Evolutionary conservation across 2,113 vertebrate genomes (phyloP).

Genomic region (Thalassoma bifasciatum): DNA sequence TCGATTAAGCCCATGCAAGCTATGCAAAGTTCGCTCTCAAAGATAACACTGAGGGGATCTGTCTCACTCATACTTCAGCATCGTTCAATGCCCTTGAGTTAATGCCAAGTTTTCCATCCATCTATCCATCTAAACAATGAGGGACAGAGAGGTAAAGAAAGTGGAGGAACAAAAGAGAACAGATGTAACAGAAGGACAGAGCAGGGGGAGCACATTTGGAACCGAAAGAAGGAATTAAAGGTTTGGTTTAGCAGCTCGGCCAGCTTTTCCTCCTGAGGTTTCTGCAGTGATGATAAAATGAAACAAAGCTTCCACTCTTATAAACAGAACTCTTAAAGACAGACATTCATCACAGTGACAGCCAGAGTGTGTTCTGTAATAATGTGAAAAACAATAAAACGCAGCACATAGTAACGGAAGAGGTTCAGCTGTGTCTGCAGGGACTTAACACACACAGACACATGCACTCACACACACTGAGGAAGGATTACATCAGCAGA

Average conservation of each 20-base stretch:
- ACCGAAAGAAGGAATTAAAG: not conserved
- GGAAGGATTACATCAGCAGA: constrained; percentile 66
- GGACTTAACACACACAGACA: constrained; percentile 32
- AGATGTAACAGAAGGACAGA: not conserved
- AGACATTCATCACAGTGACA: constrained; percentile 34
- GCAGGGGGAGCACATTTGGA: not conserved
- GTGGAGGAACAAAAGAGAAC: not conserved
- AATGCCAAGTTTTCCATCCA: constrained; percentile 15
- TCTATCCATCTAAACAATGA: constrained; percentile 2
- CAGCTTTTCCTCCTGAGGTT: not conserved
- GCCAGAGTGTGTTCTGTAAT: not conserved
- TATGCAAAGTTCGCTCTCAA: constrained; percentile 17
- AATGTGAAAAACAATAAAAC: constrained; percentile 6
- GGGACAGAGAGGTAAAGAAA: not conserved
- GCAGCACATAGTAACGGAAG: constrained; percentile 3
- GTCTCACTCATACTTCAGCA: constrained; percentile 1
- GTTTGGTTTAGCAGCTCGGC: not conserved
- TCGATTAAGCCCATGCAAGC: constrained; percentile 7
- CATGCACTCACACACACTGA: constrained; percentile 26
- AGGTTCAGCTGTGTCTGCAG: constrained; percentile 26
- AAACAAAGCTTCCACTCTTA: constrained; percentile 51
- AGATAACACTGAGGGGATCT: constrained; percentile 13
- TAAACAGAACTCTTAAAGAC: constrained; percentile 34
- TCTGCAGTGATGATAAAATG: constrained; percentile 7
- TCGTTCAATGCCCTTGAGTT: constrained; percentile 9